A percentile compares a stretch with the other conserved stretches of the same genome.
Conservation (phyloP, 2,888 invertebrate species). For the Drosophila birchii region DNA sequence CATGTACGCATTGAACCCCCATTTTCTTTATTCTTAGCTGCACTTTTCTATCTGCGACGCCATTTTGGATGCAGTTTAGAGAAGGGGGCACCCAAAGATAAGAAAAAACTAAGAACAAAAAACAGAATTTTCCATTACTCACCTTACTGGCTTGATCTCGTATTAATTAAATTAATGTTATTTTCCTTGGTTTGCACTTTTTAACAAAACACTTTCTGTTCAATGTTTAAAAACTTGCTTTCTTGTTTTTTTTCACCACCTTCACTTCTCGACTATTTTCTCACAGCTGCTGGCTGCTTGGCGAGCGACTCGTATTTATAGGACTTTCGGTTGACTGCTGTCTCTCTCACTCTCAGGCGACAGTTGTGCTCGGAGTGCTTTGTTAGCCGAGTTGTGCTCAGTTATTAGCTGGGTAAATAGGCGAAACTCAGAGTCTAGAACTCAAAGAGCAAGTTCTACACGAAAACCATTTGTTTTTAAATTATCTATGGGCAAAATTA, state of each 20-base stretch:
- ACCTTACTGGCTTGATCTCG: slow-evolving; percentile 24
- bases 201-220: slow-evolving; percentile 16
- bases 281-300: slow-evolving; percentile 11
- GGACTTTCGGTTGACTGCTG: slow-evolving; percentile 5
- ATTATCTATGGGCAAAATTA: not conserved
- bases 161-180: slow-evolving; percentile 4
- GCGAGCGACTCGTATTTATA: slow-evolving; percentile 35
- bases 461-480: not conserved
- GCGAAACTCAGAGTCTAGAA: not conserved
- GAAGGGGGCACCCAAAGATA: not conserved
- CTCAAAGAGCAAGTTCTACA: not conserved
- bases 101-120: not conserved
- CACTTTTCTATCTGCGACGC: slow-evolving; percentile 26
- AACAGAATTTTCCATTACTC: not conserved
- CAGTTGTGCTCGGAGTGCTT: not conserved
- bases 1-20: not conserved
- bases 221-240: slow-evolving; percentile 45
- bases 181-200: slow-evolving; percentile 29
- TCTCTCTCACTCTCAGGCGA: slow-evolving; percentile 17
- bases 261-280: slow-evolving; percentile 39
- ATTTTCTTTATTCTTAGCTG: slow-evolving; percentile 21
- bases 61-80: slow-evolving; percentile 25
- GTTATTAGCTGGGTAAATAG: too few relatives aligned
- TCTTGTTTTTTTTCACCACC: not conserved
- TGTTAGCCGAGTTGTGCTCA: not conserved